Base-by-base conservation (phyloP, 2,113 vertebrate genomes). In the Platycercus adscitus region DNA sequence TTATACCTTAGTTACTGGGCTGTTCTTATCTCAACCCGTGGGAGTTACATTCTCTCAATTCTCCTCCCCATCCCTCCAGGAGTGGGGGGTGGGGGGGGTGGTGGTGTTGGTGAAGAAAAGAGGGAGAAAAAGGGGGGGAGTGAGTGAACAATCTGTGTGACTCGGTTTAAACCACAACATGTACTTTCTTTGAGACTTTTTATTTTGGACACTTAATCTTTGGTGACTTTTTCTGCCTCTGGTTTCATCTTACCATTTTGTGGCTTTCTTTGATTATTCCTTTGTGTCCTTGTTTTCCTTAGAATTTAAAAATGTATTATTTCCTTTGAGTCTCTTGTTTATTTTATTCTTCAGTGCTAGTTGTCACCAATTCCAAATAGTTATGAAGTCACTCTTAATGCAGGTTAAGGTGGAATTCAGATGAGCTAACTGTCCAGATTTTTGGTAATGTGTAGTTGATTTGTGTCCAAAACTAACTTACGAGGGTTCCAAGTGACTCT, bases 241-340 rank as follows among this genome's bases (percentile, higher is more conserved):
- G 49, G 52, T 63, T 95, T 91, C 0, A 0, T 73, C 69, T 90
- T 90, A 49, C 52, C 33, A 93, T 90, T 88, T 91, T 81, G 39
- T 78, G 64, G 64, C 68, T 96, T 90, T 37, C 55, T 95, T 92
- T 96, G 80, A 76, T 96, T 95, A 93, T 91, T 92, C 44, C 44
- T 90, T 84, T 89, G 53, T 91, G 81, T 71, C 70, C 91, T 79
- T 81, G 33, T 94, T 96, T 89, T 93, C 64, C 50, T 80, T 63
- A 82, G 88, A 91, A 93, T 63, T 82, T 66, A 81, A 86, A 95
- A 88, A 86, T 73, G 1, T 35, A 69, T 66, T 86, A 25, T 80
- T 89, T 88, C 18, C 85, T 93, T 90, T 86, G 14, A 81, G 77
- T 87, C 17, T 81, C 31, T 46, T 19, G 6, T 68, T 93, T 89